A percentile compares a stretch with the other conserved stretches of the same genome.
phyloP scores from a whole-genome alignment of 2,113 vertebrate species.

The Oryzias woworae region DNA sequence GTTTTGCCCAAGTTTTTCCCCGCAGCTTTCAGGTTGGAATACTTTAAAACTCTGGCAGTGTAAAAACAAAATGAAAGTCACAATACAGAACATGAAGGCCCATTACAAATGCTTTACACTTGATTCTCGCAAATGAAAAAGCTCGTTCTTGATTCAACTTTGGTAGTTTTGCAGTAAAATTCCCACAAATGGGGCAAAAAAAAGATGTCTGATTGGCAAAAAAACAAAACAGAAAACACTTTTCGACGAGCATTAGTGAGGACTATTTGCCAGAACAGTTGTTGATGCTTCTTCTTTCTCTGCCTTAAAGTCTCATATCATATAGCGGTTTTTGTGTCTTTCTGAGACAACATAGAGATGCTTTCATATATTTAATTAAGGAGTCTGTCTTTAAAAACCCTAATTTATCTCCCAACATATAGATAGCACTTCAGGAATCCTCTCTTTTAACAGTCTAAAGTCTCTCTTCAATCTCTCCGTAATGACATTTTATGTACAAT shows the following conservation, averaged over 20 bases:
- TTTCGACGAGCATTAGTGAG: slow-evolving; percentile 2
- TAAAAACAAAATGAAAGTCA: too few relatives aligned
- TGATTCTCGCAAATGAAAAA: neutral
- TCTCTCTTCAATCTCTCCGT: slow-evolving; percentile 72
- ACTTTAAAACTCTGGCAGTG: too few relatives aligned
- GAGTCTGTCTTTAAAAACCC: slow-evolving; percentile 66
- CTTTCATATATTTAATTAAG: slow-evolving; percentile 66
- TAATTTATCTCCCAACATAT: slow-evolving; percentile 59
- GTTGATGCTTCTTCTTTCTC: neutral
- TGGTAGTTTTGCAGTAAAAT: slow-evolving; percentile 11
- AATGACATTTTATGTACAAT: slow-evolving; percentile 83
- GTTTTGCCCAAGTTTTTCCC: too few relatives aligned
- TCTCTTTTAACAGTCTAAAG: slow-evolving; percentile 73
- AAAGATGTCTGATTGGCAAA: neutral
- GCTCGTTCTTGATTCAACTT: neutral
- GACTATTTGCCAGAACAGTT: neutral
- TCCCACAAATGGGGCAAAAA: neutral
- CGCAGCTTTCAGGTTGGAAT: too few relatives aligned
- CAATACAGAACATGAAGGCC: too few relatives aligned
- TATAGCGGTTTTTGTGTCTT: slow-evolving; percentile 62
- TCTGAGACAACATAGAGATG: slow-evolving; percentile 66
- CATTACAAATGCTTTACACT: too few relatives aligned
- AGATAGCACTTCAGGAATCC: slow-evolving; percentile 75
- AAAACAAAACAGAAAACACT: neutral
- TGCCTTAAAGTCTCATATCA: slow-evolving; percentile 44